phyloP scores from a whole-genome alignment of 1,140 invertebrate species.

The Papilio polytes region DNA sequence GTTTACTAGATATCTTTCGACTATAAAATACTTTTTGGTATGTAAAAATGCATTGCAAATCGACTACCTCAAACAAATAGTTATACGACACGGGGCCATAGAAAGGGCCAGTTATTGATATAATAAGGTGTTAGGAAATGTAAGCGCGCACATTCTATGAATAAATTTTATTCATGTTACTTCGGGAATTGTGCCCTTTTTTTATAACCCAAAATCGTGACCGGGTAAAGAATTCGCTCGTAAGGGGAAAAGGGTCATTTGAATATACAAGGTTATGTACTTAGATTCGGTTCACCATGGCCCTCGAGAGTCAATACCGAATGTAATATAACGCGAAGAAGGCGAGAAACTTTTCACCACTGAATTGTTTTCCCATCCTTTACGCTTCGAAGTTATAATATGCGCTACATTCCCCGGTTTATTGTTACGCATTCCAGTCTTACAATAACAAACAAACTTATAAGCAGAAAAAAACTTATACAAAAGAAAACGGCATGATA shows the following conservation, averaged over 20 bases:
- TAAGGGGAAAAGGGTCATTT: conserved; percentile 70
- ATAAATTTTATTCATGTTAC: conserved; percentile 71
- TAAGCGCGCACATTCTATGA: conserved; percentile 56
- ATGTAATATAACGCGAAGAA: conserved; percentile 67
- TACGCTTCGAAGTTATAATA: conserved; percentile 36
- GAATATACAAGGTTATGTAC: conserved; percentile 77
- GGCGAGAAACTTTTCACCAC: conserved; percentile 59
- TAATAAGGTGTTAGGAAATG: conserved; percentile 48
- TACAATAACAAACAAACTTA: conserved; percentile 41
- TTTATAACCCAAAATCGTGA: conserved; percentile 70
- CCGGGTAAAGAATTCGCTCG: conserved; percentile 69
- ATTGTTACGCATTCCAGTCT: conserved; percentile 36
- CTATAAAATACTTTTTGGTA: not conserved
- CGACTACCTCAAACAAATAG: not conserved
- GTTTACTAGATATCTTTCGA: too few relatives aligned
- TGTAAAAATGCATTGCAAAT: conserved; percentile 10
- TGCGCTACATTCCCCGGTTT: conserved; percentile 16
- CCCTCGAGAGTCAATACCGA: conserved; percentile 69
- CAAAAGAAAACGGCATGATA: conserved; percentile 28
- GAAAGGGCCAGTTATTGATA: conserved; percentile 35
- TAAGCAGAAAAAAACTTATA: conserved; percentile 34
- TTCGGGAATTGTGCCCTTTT: conserved; percentile 61
- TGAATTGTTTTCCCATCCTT: conserved; percentile 63
- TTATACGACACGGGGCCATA: not conserved
- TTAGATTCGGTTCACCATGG: conserved; percentile 62